Conservation (phyloP, 2,888 invertebrate genomes). For the Syrista parreyssii region DNA sequence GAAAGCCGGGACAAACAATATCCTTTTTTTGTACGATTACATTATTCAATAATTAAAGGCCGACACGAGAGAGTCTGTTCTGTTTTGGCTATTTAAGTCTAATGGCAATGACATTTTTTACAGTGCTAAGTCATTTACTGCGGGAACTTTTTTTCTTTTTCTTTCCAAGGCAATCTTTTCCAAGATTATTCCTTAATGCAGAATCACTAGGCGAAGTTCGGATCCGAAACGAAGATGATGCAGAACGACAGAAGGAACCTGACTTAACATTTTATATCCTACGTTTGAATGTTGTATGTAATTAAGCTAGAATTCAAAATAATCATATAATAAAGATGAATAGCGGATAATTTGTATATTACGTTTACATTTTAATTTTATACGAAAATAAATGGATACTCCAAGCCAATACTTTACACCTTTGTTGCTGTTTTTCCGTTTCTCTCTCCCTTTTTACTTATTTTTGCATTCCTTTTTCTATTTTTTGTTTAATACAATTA, state of each 20-base stretch:
- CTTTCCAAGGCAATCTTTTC: background rate
- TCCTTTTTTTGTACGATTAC: constrained; percentile 70
- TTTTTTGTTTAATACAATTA: background rate
- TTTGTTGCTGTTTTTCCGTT: background rate
- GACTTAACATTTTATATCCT: constrained; percentile 64
- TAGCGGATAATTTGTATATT: constrained; percentile 63
- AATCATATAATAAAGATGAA: constrained; percentile 47
- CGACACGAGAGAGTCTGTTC: background rate
- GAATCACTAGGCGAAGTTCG: constrained; percentile 61
- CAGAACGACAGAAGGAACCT: constrained; percentile 53
- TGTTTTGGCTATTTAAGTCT: background rate
- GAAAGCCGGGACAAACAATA: constrained; percentile 86
- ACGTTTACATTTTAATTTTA: constrained; percentile 58
- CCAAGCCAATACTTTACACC: constrained; percentile 10
- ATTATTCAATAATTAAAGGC: background rate
- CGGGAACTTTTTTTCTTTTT: background rate
- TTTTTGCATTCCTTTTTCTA: background rate
- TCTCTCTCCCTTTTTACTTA: background rate
- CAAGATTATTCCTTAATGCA: constrained; percentile 50
- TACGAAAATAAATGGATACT: constrained; percentile 48
- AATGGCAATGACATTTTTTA: background rate
- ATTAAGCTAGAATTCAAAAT: constrained; percentile 57
- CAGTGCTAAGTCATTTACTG: background rate
- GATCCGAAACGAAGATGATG: constrained; percentile 65
- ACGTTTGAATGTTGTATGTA: constrained; percentile 65